Percentiles rank a stretch among this genome's conserved stretches.
Evolutionary conservation across 2,888 invertebrate genomes (phyloP).

Genomic region (Brachyptera risi): DNA sequence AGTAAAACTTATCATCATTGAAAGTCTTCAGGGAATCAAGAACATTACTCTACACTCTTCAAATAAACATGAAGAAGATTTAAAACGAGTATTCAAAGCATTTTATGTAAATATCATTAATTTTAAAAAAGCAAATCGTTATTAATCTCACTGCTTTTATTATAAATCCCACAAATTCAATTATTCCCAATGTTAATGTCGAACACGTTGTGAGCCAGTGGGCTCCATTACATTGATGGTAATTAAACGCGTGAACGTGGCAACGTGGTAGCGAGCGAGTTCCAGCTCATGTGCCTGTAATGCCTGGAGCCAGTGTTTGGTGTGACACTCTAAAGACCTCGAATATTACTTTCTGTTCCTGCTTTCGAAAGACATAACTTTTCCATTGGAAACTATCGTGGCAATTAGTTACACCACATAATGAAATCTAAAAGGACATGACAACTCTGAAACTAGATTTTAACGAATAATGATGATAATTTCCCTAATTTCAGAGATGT

Average conservation of each 20-base stretch:
- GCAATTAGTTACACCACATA: no score
- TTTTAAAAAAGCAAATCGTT: constrained; percentile 6
- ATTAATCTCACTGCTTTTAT: constrained; percentile 1
- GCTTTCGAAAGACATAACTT: no score
- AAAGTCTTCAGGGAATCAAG: no score
- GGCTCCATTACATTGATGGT: constrained; percentile 1
- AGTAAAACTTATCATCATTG: no score
- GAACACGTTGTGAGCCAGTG: constrained; percentile 31
- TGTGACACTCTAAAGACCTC: no score
- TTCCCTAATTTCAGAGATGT: no score
- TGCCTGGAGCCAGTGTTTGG: neutral
- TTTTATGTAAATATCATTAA: constrained; percentile 3
- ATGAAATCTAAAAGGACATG: no score
- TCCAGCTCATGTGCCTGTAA: neutral
- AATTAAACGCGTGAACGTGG: neutral
- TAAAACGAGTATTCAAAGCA: neutral
- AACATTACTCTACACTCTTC: no score
- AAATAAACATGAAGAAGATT: neutral
- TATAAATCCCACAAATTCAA: constrained; percentile 19
- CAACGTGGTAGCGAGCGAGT: neutral
- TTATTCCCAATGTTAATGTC: constrained; percentile 21
- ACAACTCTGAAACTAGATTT: no score
- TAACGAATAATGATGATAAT: no score
- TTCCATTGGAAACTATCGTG: no score
- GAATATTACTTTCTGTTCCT: no score